Base-by-base conservation (phyloP, 2,113 vertebrate species). In the Donacobius atricapilla region DNA sequence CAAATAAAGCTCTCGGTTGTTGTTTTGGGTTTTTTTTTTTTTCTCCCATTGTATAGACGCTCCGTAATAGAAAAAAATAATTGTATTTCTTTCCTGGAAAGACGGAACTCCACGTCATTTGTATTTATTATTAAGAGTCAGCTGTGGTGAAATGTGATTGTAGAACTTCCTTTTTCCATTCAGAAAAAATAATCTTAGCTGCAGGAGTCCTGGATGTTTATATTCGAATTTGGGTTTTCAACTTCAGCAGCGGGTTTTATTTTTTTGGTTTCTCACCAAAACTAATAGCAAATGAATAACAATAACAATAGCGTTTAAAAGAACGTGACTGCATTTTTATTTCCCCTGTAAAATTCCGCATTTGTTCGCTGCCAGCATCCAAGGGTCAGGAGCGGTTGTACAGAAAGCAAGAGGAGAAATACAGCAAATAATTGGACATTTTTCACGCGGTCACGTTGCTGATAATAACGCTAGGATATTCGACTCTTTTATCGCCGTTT, bases 91-190 rank as follows among this genome's bases (percentile, higher is more conserved):
- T 96, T 96, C 96, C 92, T 96, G 95, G 94, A 97, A 97, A 94
- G 97, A 94, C 93, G 97, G 97, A 96, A 97, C 94, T 92, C 81
- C 63, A 93, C 94, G 94, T 97, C 96, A 96, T 93, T 96, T 96
- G 83, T 97, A 96, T 97, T 97, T 97, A 96, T 96, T 97, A 97
- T 96, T 94, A 85, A 93, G 94, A 97, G 94, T 96, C 97, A 96
- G 95, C 93, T 97, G 95, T 95, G 95, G 94, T 96, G 97, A 96
- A 97, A 96, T 95, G 95, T 96, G 96, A 95, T 93, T 93, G 85
- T 95, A 94, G 95, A 97, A 94, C 96, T 97, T 97, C 96, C 96
- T 96, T 96, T 97, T 95, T 96, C 95, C 95, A 97, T 89, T 95
- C 73, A 96, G 93, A 96, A 97, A 95, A 97, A 96, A 96, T 96